Conservation (phyloP, 2,113 vertebrate genomes). For the Erythrolamprus reginae region DNA sequence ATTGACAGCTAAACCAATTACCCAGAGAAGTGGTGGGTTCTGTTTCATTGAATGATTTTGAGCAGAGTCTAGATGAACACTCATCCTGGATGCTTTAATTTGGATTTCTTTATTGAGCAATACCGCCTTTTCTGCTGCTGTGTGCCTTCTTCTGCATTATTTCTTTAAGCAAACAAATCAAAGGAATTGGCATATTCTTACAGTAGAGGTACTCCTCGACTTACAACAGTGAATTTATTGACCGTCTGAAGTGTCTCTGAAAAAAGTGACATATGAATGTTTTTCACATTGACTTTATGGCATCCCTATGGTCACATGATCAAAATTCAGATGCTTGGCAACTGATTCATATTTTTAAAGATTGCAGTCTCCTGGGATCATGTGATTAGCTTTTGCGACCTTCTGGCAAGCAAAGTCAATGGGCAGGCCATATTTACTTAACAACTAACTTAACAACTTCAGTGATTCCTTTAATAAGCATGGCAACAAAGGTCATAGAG, state of each 20-base stretch:
- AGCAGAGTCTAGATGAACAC: neutral
- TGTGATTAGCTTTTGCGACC: neutral
- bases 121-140: neutral
- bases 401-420: neutral
- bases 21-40: neutral
- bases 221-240: neutral
- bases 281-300: neutral
- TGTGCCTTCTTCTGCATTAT: neutral
- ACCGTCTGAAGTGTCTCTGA: neutral
- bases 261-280: neutral
- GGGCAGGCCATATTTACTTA: neutral
- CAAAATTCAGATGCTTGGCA: neutral
- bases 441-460: neutral
- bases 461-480: neutral
- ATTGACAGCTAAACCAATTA: neutral
- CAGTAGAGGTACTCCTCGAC: neutral
- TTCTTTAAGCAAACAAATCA: neutral
- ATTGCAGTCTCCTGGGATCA: neutral
- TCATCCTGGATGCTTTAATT: neutral
- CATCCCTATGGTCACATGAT: neutral
- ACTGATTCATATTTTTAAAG: neutral
- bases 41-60: neutral
- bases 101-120: neutral
- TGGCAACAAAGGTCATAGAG: neutral
- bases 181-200: neutral